These are phyloP conservation scores for Leptobrachium ailaonicum DNA, from an alignment of 2,113 vertebrate species.

Conservation along the genomic window DNA sequence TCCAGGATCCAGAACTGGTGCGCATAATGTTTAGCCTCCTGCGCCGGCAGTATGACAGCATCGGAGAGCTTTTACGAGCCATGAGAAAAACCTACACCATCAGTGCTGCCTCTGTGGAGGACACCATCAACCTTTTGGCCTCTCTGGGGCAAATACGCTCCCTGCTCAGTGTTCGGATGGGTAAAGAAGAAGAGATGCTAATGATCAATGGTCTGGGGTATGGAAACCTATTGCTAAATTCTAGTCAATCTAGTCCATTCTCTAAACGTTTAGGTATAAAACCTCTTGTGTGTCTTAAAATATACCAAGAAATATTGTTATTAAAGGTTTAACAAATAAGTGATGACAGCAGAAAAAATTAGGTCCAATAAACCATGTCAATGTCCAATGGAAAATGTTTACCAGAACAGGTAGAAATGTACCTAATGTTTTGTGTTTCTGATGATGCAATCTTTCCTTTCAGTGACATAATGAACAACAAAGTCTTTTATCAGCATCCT, in stretches of 20 bases:
- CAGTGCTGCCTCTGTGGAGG: conserved; percentile 86
- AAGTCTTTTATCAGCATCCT: conserved; percentile 98
- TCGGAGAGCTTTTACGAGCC: conserved; percentile 89
- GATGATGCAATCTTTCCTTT: conserved; percentile 35
- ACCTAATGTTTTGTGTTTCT: too few species aligned
- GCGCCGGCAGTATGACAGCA: conserved; percentile 92
- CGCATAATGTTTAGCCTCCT: conserved; percentile 95
- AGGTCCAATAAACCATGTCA: too few species aligned
- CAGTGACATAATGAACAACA: conserved; percentile 99
- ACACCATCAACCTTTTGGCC: conserved; percentile 89
- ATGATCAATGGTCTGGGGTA: conserved; percentile 97
- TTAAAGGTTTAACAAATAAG: background rate
- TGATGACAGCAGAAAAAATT: background rate
- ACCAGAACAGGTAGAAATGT: too few species aligned
- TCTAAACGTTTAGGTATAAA: too few species aligned
- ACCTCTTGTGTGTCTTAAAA: too few species aligned
- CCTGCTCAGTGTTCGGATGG: conserved; percentile 94
- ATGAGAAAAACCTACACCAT: conserved; percentile 95
- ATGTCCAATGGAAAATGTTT: too few species aligned
- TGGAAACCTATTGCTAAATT: background rate
- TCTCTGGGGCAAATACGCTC: conserved; percentile 95
- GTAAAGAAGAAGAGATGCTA: conserved; percentile 93
- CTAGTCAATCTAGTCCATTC: too few species aligned
- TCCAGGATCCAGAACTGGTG: conserved; percentile 92
- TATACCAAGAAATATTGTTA: too few species aligned